These are phyloP conservation scores for Sarcoramphus papa DNA, from an alignment of 2,797 vertebrate species.

Conservation along the genomic window DNA sequence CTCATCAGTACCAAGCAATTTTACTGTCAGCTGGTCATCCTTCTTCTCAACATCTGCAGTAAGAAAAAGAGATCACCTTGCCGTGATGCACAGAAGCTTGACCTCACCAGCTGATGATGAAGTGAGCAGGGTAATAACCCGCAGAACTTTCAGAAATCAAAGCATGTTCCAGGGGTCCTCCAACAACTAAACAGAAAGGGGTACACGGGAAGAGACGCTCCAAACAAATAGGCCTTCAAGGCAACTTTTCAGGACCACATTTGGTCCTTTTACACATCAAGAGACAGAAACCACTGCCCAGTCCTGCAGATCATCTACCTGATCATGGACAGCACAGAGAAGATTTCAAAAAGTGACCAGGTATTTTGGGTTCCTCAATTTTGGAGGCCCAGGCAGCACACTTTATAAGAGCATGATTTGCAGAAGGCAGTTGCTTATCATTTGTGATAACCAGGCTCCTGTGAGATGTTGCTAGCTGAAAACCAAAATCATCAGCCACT, in stretches of 20 bases:
- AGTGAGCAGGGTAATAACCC: background rate
- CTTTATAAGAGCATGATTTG: background rate
- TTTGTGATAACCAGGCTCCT: background rate
- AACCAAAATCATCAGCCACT: background rate
- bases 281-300: background rate
- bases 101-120: background rate
- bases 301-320: background rate
- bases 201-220: background rate
- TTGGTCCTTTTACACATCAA: background rate
- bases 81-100: background rate
- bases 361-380: background rate
- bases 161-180: background rate
- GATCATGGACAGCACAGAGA: background rate
- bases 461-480: background rate
- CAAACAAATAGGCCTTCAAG: background rate
- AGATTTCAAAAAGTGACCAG: background rate
- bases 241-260: background rate
- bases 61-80: constrained; percentile 45
- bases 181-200: background rate
- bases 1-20: constrained; percentile 48
- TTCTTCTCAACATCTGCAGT: constrained; percentile 17
- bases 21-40: constrained; percentile 57
- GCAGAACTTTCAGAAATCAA: background rate
- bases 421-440: background rate
- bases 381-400: background rate